Evolutionary conservation across 2,113 vertebrate species (phyloP), one percentile per base, ranked within the genome.

Genomic region (Caretta caretta): DNA sequence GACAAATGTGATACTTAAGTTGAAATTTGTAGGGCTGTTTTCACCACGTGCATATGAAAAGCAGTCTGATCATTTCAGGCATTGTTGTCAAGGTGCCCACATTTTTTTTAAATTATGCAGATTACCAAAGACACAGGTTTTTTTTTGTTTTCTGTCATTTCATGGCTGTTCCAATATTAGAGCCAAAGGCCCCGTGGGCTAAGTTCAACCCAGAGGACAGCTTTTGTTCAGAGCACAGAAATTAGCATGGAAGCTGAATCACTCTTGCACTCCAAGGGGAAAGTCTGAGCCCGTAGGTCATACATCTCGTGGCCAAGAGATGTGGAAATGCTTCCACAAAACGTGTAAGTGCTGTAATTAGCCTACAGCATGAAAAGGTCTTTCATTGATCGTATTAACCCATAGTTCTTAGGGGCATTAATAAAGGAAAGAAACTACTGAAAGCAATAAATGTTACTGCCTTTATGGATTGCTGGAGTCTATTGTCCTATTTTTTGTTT

Each of bases 91-190:
- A 38, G 86, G 42, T 83, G 87, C 35, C 82, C 65, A 62, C 75
- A 42, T 56, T 92, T 88, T 84, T 90, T 84, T 90, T 91, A 78
- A 93, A 54, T 92, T 88, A 83, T 80, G 81, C 86, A 65, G 62
- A 91, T 92, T 78, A 94, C 90, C 85, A 81, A 93, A 96, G 87
- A 93, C 24, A 81, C 49, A 59, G 11, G 78, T 78, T 85, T 95
- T 85, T 95, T 84, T 53, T 53, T 53, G 29, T 54, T 38, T 50
- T 48, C 53, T 92, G 10, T 46, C 54, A n/a, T 81, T 87, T 54
- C n/a, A 50, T 42, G 53, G 24, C 50, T 86, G 75, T 57, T 72
- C 9, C 13, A 69, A 5, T 72, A 54, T 72, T 65, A 17, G 22
- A 76, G 76, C 22, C 1, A 3, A 59, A 29, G 80, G 83, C 80